Evolutionary conservation across 2,888 invertebrate species (phyloP), one percentile per base, ranked within the genome.

Genomic region (Perizoma affinitatum): DNA sequence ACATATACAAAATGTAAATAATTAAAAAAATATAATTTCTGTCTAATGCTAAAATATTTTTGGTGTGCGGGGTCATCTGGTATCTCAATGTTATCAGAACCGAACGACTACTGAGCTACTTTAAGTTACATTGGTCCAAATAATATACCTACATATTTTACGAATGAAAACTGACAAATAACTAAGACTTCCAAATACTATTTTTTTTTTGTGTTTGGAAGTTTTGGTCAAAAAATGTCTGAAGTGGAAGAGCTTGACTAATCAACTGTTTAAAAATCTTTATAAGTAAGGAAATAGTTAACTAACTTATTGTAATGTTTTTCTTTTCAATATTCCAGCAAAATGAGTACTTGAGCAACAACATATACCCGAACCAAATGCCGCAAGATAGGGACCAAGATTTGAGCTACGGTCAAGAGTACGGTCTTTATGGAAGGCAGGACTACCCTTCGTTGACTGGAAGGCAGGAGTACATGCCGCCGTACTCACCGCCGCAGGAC

Each of bases 341-440:
- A 64, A 50, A 54, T 34, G 60, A 58, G 5, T 53, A 54, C 46
- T 43, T 54, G 42, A 54, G 47, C 43, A 62, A 58, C 44, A 54
- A 61, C 41, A 33, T 48, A 10, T 44, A 55, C 54, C 51, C n/a
- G 5, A 51, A 47, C 47, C 40, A 35, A 44, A 33, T 50, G 54
- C 40, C 43, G 38, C 22, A 41, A 34, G 53, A 53, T 22, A 44
- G 52, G 8, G 33, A 48, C 10, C 58, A 38, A 43, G n/a, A 47
- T 9, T 53, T 49, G 53, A 38, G 54, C 22, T 22, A 22, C 22
- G 50, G n/a, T 7, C 46, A 42, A 57, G 72, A 71, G 0, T 75
- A 73, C 55, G 79, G 78, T 33, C 65, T 76, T 9, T 78, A 77
- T 9, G 66, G 74, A 11, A 70, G 79, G 44, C 73, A 64, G 7